Conservation (phyloP, 2,113 vertebrate genomes). For the Neopipo cinnamomea region DNA sequence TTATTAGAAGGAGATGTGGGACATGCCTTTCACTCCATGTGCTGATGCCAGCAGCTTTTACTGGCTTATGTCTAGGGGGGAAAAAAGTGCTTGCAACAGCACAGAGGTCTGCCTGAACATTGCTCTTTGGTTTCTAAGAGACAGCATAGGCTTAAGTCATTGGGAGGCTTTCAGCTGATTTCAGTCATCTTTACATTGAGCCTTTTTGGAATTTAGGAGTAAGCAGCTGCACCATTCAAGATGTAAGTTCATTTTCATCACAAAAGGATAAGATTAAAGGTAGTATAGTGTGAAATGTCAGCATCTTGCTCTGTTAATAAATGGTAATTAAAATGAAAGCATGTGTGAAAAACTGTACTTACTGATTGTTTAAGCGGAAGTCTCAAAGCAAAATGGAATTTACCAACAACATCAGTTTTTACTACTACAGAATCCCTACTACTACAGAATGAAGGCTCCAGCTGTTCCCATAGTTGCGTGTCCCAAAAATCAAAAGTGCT, state of each 20-base stretch:
- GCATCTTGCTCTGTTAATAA: not conserved
- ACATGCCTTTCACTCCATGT: not conserved
- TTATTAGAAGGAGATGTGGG: constrained; percentile 16
- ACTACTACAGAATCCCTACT: not conserved
- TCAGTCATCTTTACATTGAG: not conserved
- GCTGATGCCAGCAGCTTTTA: constrained; percentile 47
- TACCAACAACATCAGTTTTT: not conserved
- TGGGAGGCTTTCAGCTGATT: not conserved
- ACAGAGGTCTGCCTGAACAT: not conserved
- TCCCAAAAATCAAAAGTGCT: not conserved
- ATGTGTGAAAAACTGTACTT: not conserved
- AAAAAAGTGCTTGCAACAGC: not conserved
- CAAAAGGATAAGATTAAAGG: not conserved
- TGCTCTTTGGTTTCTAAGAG: not conserved
- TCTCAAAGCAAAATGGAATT: not conserved
- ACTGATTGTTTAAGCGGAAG: not conserved
- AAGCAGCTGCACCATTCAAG: not conserved
- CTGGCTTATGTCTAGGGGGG: not conserved
- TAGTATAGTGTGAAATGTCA: not conserved
- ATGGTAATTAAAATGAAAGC: not conserved
- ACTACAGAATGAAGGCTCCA: not conserved
- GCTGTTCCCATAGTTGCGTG: not conserved
- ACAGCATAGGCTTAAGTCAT: not conserved
- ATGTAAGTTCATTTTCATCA: not conserved
- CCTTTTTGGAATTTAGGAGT: not conserved